Percentiles rank a stretch among this genome's conserved stretches.
These are phyloP conservation scores for Andrena marginata DNA, from an alignment of 2,888 invertebrate genomes.

Conservation along the genomic window DNA sequence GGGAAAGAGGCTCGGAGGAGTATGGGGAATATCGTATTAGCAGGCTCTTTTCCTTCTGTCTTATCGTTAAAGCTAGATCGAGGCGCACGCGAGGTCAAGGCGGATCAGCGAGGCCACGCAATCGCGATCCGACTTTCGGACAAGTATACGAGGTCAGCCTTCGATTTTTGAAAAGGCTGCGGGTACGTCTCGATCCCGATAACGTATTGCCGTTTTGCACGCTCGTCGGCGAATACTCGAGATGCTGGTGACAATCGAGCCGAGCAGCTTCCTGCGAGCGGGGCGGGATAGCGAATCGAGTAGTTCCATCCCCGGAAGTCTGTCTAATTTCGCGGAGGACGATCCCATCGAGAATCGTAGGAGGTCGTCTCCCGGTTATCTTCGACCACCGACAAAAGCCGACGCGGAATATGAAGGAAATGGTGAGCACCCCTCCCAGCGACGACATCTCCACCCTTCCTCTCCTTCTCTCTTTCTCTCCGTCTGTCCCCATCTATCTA, in stretches of 20 bases:
- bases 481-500: slow-evolving; percentile 59
- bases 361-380: slow-evolving; percentile 65
- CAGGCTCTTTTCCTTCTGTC: slow-evolving; percentile 59
- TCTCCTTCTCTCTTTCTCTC: slow-evolving; percentile 36
- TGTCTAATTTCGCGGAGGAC: slow-evolving; percentile 40
- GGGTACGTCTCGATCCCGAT: slow-evolving; percentile 69
- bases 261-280: background rate
- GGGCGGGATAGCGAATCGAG: background rate
- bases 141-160: slow-evolving; percentile 55
- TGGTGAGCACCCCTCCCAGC: slow-evolving; percentile 73
- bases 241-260: background rate
- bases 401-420: slow-evolving; percentile 75
- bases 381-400: slow-evolving; percentile 67
- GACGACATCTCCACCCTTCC: slow-evolving; percentile 21
- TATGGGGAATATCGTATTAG: background rate
- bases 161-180: slow-evolving; percentile 43
- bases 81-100: slow-evolving; percentile 77
- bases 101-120: slow-evolving; percentile 75
- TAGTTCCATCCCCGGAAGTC: slow-evolving; percentile 26
- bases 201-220: slow-evolving; percentile 73
- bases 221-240: slow-evolving; percentile 48
- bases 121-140: slow-evolving; percentile 51
- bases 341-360: slow-evolving; percentile 49
- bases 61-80: slow-evolving; percentile 74
- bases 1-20: no score